Evolutionary conservation across 2,113 vertebrate species (phyloP), one percentile per base, ranked within the genome.

Genomic region (Xyrauchen texanus): DNA sequence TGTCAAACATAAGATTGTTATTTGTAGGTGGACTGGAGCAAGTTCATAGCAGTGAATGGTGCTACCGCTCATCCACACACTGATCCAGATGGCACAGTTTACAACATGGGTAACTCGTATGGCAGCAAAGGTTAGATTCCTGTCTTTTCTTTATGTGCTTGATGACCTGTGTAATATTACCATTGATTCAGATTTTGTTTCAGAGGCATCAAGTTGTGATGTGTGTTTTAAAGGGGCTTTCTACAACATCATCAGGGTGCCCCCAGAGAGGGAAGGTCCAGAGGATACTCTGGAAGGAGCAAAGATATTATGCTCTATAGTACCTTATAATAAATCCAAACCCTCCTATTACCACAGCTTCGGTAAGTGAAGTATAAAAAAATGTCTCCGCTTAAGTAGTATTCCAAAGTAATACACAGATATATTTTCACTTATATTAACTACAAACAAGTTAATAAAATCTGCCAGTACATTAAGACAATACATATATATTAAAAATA

Each of bases 281-380:
- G 77, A 79, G 34, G 94, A 96, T 46, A 92, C 86, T 0, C 84
- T 98, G 45, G 89, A 96, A 15, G 96, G 95, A 65, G 93, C 94
- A 0, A 89, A 90, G 83, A 86, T 98, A 61, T 86, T 99, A 77
- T 97, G 96, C 83, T 95, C 95, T 55, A 95, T 99, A 68, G 61
- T 82, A 61, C 93, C 96, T 78, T 4, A 49, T 52, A 85, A 96
- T 83, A 93, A 81, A 79, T 89, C 89, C 87, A 95, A 92, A 52
- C 96, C 96, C 11, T 96, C 96, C 82, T 98, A 99, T 86, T 98
- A 97, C 81, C 97, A 99, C 91, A 99, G 96, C 90, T 98, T 98
- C 61, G 96, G 97, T 98, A 73, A 90, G 11, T 51, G 12, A 63
- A 8, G 60, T 16, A 15, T 73, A 8, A 15, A 15, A 15, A 51